phyloP scores from a whole-genome alignment of 2,797 vertebrate species.

The Poeciliopsis presidionis region DNA sequence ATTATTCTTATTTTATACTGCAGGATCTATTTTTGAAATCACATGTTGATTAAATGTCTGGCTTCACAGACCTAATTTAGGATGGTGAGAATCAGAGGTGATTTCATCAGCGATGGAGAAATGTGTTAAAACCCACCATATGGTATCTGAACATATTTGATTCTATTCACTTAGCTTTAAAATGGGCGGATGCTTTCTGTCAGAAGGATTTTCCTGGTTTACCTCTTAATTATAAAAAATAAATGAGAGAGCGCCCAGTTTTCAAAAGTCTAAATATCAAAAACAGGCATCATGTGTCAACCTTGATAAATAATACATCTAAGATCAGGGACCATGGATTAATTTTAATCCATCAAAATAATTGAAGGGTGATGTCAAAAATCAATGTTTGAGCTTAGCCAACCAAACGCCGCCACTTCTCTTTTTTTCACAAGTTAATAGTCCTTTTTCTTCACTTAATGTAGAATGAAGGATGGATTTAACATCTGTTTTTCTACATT shows the following conservation, averaged over 20 bases:
- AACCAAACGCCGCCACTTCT: neutral
- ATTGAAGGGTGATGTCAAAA: neutral
- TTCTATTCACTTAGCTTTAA: neutral
- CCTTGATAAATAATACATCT: neutral
- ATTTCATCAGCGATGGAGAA: constrained; percentile 35
- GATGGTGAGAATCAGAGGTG: constrained; percentile 22
- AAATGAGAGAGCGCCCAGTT: neutral
- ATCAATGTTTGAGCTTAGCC: neutral
- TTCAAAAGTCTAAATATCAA: neutral
- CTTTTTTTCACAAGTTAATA: neutral
- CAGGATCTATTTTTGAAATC: constrained; percentile 35
- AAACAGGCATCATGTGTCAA: neutral
- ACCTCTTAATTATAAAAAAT: neutral
- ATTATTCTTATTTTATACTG: constrained; percentile 16
- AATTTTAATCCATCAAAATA: neutral
- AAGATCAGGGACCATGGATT: neutral
- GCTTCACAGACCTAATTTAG: constrained; percentile 15
- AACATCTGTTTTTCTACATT: neutral
- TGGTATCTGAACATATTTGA: constrained; percentile 2
- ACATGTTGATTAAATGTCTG: constrained; percentile 41
- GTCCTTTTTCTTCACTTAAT: neutral
- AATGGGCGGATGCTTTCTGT: neutral
- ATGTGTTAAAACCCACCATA: constrained; percentile 11
- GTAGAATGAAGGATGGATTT: neutral
- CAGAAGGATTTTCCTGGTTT: neutral